Base-by-base conservation (phyloP, 2,888 invertebrate species). In the Anticlea derivata region DNA sequence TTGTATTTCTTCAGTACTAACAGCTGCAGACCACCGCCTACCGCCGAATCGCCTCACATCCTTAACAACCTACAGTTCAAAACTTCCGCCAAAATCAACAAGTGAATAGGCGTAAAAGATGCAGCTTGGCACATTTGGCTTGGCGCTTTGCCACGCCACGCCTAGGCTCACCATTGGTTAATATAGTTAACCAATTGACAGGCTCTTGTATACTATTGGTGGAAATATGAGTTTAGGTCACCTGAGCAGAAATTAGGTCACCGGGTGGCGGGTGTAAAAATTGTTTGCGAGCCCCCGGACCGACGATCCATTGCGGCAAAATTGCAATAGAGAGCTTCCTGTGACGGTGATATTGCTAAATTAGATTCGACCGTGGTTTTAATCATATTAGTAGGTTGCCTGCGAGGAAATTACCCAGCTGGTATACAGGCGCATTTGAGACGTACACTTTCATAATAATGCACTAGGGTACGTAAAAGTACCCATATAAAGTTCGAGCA, bases 151-250 rank as follows among this genome's bases (percentile, higher is more conserved):
- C 91, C 91, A 89, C 58, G 89, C 90, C 88, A 84, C 91, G 90
- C 91, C 90, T 90, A 86, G 77, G 75, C 81, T 72, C 73, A 77
- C 82, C 78, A 91, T 91, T 91, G 91, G 91, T 85, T 90, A 88
- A 89, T 86, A 86, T 81, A 76, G 78, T 80, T 82, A 84, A 83
- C 91, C 91, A 91, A 91, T 91, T 91, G 91, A 89, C 88, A 87
- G 68, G 70, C 81, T 71, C 80, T 76, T 69, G 69, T 71, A 60
- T 82, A 76, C 75, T 69, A 90, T 90, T 90, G 89, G 88, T 78
- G 71, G 79, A 76, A 71, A 75, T 73, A 70, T 70, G 66, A 65
- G 69, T 71, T 67, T 75, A 80, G 82, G 82, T 81, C 79, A 83
- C 75, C 80, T 78, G 80, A 64, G 49, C 33, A 6, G 48, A 48